A percentile compares a stretch with the other conserved stretches of the same genome.
These are phyloP conservation scores for Typhlomys cinereus DNA, from an alignment of 2,113 vertebrate species.

Conservation along the genomic window DNA sequence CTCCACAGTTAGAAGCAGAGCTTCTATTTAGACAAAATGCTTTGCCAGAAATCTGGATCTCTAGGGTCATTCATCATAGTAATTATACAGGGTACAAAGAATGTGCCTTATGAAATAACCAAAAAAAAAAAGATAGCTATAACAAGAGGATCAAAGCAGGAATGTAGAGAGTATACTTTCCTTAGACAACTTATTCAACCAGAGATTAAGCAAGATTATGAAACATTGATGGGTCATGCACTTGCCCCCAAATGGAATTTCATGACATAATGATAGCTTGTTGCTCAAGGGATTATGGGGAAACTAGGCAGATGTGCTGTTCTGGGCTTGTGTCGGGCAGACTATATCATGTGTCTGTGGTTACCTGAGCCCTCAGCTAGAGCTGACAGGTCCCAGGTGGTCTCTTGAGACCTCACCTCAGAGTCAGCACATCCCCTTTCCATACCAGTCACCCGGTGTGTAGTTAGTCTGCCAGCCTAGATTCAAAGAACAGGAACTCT, in stretches of 20 bases:
- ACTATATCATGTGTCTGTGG: neutral
- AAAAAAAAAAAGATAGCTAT: neutral
- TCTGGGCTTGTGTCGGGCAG: neutral
- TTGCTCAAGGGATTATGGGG: neutral
- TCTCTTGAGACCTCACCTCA: neutral
- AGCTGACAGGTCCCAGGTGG: neutral
- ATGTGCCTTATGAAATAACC: neutral
- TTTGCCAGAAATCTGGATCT: neutral
- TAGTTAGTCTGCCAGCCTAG: neutral
- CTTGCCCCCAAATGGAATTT: neutral
- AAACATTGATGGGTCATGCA: neutral
- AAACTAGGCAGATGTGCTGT: neutral
- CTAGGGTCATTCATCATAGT: neutral
- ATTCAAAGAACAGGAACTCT: neutral
- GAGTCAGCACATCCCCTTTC: neutral
- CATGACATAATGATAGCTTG: neutral
- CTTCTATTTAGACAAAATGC: slow-evolving; percentile 4
- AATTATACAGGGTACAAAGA: neutral
- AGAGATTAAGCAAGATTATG: neutral
- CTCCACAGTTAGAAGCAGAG: neutral
- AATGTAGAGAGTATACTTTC: neutral
- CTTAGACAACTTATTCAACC: neutral
- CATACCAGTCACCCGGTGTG: neutral
- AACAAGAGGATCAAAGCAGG: neutral
- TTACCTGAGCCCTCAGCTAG: neutral